phyloP scores from a whole-genome alignment of 2,113 vertebrate species.

The Spheniscus mendiculus region DNA sequence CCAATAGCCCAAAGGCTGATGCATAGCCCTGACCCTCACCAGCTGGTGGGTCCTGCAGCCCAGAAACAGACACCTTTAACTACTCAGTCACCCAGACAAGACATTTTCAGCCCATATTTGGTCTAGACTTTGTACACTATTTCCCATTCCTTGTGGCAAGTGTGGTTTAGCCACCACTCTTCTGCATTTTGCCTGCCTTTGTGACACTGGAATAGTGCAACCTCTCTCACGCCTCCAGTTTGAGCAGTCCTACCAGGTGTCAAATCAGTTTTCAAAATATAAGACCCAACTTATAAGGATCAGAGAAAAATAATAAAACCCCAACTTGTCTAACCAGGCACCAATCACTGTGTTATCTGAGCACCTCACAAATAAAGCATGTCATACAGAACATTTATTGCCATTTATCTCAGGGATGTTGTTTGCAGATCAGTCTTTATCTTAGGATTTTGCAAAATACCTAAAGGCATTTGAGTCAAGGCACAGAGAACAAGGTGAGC shows the following conservation, averaged over 20 bases:
- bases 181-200: neutral
- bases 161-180: neutral
- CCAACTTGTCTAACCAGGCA: neutral
- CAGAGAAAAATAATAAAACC: neutral
- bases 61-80: neutral
- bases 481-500: neutral
- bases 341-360: neutral
- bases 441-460: constrained; percentile 23
- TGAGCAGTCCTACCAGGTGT: neutral
- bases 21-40: neutral
- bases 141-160: neutral
- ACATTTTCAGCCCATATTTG: neutral
- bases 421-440: constrained; percentile 13
- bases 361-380: neutral
- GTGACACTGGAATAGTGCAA: neutral
- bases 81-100: neutral
- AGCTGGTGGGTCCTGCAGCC: neutral
- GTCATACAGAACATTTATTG: neutral
- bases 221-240: neutral
- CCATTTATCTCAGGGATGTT: constrained; percentile 7
- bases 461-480: neutral
- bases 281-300: neutral
- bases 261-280: neutral
- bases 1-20: neutral
- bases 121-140: neutral